Conservation (phyloP, 1,140 invertebrate genomes). For the Drosophila pandora region DNA sequence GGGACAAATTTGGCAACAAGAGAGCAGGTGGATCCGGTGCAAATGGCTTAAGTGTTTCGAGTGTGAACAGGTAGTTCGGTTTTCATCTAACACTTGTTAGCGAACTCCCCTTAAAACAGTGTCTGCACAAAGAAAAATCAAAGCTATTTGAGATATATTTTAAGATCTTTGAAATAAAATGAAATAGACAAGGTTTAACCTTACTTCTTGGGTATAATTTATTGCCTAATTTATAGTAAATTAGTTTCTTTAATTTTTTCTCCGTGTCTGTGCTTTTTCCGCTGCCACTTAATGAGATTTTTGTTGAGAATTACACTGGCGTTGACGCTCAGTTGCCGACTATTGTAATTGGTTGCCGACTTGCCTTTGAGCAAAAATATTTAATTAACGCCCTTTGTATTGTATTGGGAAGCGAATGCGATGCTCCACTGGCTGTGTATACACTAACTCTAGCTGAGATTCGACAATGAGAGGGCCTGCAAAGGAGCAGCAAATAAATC, state of each 20-base stretch:
- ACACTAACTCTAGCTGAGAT: constrained; percentile 12
- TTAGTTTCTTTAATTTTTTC: constrained; percentile 6
- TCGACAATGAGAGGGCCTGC: constrained; percentile 19
- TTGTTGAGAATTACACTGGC: constrained; percentile 65
- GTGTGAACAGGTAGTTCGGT: constrained; percentile 22
- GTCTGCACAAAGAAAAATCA: constrained; percentile 2
- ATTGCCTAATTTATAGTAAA: neutral
- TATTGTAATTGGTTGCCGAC: constrained; percentile 62
- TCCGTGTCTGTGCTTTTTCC: constrained; percentile 19
- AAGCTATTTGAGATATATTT: neutral
- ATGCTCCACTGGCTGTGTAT: constrained; percentile 22
- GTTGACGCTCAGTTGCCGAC: constrained; percentile 36
- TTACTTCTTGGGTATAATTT: neutral
- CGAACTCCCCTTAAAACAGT: constrained; percentile 1
- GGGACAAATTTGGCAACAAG: constrained; percentile 54
- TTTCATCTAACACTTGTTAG: constrained; percentile 21
- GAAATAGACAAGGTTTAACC: neutral
- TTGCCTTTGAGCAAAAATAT: constrained; percentile 74
- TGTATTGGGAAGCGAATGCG: constrained; percentile 36
- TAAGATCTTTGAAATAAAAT: neutral
- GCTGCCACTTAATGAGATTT: constrained; percentile 72
- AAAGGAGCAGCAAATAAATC: constrained; percentile 47
- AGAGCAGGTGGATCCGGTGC: constrained; percentile 30
- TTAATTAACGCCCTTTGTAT: constrained; percentile 78
- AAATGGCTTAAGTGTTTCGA: constrained; percentile 4